Base-by-base conservation (phyloP, 2,797 vertebrate genomes). In the Thaleichthys pacificus region DNA sequence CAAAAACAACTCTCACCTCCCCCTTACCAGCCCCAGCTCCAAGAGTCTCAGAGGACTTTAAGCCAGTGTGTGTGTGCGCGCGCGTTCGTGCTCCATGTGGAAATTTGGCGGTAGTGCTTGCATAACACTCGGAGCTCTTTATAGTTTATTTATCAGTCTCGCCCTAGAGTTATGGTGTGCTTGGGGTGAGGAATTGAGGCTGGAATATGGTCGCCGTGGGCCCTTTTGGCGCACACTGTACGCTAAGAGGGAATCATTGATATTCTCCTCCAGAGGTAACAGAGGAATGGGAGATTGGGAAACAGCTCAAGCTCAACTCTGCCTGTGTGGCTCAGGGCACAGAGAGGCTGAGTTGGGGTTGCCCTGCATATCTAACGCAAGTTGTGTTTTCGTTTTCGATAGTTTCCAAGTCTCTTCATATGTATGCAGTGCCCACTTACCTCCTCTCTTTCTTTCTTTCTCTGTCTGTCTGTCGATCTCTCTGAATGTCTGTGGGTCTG, bases 231-330 rank as follows among this genome's bases (percentile, higher is more conserved):
- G 89, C 89, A 84, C 88, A 88, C 84, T 89, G 86, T 91, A 89
- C 87, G 85, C 86, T 82, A 85, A 88, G 88, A 90, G 86, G 88
- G 87, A 90, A 90, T 93, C 91, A 92, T 93, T 92, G 92, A 92
- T 93, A 93, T 93, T 93, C 91, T 88, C 87, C 90, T 92, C 92
- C 89, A 91, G 92, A 92, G 91, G 92, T 93, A 91, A 93, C 87
- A 91, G 90, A 90, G 87, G 90, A 93, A 92, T 89, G 92, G 90
- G 92, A 91, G 91, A 92, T 92, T 91, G 91, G 91, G 89, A 93
- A 93, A 92, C 92, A 85, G 91, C 89, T 91, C 90, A 90, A 93
- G 90, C 89, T 88, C 87, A 87, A 91, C 89, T 91, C 85, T 86
- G 84, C 88, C 88, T 86, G 85, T 85, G 86, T 90, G 80, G 85